phyloP scores from a whole-genome alignment of 2,888 invertebrate genomes.

The Melanargia galathea region DNA sequence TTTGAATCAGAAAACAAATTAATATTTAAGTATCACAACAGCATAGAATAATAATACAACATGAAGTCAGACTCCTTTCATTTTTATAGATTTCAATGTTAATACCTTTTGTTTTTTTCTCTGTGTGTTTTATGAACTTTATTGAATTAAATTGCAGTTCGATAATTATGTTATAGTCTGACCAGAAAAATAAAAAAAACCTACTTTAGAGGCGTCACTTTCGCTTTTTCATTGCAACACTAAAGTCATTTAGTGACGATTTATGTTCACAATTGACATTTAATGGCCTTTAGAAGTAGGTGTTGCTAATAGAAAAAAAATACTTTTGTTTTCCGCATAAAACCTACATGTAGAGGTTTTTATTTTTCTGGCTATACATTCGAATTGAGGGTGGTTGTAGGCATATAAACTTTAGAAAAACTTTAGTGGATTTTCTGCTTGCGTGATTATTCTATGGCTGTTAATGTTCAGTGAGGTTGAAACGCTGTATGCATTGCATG shows the following conservation, averaged over 20 bases:
- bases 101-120: no score
- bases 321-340: no score
- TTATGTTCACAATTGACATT: no score
- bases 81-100: not conserved
- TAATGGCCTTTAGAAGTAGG: no score
- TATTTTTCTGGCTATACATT: no score
- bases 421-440: not conserved
- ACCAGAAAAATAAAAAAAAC: not conserved
- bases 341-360: no score
- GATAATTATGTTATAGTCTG: not conserved
- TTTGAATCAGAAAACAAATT: slow-evolving; percentile 1
- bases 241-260: no score
- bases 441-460: slow-evolving; percentile 17
- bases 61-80: not conserved
- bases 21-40: not conserved
- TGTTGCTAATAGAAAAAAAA: no score
- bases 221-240: no score
- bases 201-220: no score
- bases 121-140: no score
- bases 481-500: slow-evolving; percentile 7
- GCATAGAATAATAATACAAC: slow-evolving; percentile 8
- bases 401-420: not conserved
- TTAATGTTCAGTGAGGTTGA: slow-evolving; percentile 20
- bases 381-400: not conserved
- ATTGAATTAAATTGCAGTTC: not conserved